Conservation (phyloP, 2,888 invertebrate species). For the Rotaria macrura region DNA sequence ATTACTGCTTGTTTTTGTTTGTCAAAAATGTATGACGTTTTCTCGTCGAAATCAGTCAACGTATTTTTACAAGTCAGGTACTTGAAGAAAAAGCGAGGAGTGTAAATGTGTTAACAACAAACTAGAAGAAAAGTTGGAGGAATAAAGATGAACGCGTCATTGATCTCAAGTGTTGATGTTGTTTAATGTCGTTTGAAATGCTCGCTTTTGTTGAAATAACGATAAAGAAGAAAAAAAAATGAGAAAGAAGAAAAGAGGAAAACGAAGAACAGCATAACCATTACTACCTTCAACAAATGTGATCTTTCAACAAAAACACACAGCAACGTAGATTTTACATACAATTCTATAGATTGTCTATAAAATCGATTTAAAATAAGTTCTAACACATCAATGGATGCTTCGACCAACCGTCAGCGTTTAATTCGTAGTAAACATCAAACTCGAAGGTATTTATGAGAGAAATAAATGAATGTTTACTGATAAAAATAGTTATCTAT, state of each 20-base stretch:
- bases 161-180: neutral
- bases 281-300: neutral
- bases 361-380: neutral
- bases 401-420: neutral
- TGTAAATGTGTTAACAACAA: neutral
- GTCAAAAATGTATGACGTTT: neutral
- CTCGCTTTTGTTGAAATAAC: neutral
- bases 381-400: neutral
- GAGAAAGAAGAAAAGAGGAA: neutral
- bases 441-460: neutral
- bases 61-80: neutral
- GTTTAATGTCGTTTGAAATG: neutral
- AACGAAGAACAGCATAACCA: neutral
- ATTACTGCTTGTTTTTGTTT: too few relatives aligned
- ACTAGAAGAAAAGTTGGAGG: neutral
- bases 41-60: neutral
- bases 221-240: neutral
- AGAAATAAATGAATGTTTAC: too few relatives aligned
- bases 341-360: neutral
- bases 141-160: neutral
- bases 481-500: too few relatives aligned
- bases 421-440: neutral
- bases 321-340: neutral
- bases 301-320: neutral
- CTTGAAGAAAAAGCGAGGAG: neutral